phyloP scores from a whole-genome alignment of 2,113 vertebrate species.

The Nothocercus nigrocapillus region DNA sequence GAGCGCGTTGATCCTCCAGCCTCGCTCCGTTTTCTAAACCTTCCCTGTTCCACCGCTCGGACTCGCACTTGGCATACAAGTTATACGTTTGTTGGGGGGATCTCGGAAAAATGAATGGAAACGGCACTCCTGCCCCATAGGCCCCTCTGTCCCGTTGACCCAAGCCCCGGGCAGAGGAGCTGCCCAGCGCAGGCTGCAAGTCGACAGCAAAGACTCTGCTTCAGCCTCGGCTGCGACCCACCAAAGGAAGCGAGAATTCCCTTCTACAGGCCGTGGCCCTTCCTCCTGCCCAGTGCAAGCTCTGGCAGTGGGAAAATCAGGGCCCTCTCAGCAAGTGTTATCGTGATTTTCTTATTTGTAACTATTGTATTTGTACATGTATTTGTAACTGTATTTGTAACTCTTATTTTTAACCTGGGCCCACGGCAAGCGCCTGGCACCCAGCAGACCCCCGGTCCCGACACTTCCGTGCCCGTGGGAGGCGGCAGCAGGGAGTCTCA shows the following conservation, averaged over 20 bases:
- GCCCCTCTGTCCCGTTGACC: too few relatives aligned
- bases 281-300: not conserved
- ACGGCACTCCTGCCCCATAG: fast-evolving
- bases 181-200: fast-evolving
- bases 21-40: not conserved
- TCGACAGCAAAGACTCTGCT: too few relatives aligned
- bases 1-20: too few relatives aligned
- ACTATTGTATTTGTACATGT: too few relatives aligned
- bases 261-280: not conserved
- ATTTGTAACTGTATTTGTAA: too few relatives aligned
- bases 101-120: not conserved
- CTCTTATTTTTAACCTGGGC: not conserved
- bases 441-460: not conserved
- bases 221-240: too few relatives aligned
- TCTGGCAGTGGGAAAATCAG: not conserved
- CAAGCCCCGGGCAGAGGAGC: not conserved
- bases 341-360: not conserved
- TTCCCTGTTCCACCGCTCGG: not conserved
- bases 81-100: not conserved
- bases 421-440: fast-evolving
- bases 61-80: not conserved
- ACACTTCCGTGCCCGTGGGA: not conserved
- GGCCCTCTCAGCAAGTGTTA: not conserved
- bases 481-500: not conserved
- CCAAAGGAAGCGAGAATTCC: not conserved